Base-by-base conservation (phyloP, 2,888 invertebrate species). In the Mongoloraphidia duomilia region DNA sequence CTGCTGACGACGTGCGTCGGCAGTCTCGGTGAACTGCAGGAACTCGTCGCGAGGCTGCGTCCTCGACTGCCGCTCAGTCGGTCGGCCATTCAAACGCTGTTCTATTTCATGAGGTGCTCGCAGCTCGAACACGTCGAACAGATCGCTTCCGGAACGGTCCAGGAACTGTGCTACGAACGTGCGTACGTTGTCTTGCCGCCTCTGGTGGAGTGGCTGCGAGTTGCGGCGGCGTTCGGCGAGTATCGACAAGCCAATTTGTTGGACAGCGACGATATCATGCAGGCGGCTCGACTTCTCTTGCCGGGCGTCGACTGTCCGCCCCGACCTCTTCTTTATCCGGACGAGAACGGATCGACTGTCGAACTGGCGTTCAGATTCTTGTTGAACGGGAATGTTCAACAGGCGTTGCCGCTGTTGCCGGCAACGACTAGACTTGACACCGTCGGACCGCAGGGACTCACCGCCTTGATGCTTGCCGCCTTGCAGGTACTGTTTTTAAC, bases 101-200 rank as follows among this genome's bases (percentile, higher is more conserved):
- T 90, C 66, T 91, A 92, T 67, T 92, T 90, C 64, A 91, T 92
- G 91, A 73, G 90, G 43, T 92, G 92, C 66, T 89, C 90, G 0
- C 91, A 87, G 74, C 76, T 83, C 56, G 65, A 63, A 55, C 68
- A 61, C 57, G 66, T 63, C 33, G 65, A 62, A 58, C 61, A 65
- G 54, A 59, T 60, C 5, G 59, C 62, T 35, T 38, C 48, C 17
- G 48, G 43, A 12, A 48, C 48, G 9, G 73, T 79, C 38, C 79
- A 84, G 63, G 84, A 85, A 58, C 71, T 91, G 54, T 88, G 89
- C 65, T 89, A 88, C 54, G 88, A 87, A 68, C 75, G 91, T 47
- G 89, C 90, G 1, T 91, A 89, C 57, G 84, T 89, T 10, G 90
- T 90, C 0, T 69, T 91, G 54, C 92, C 92, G 1, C 92, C 92